These are phyloP conservation scores for Phataginus tricuspis DNA, from an alignment of 2,797 vertebrate species.

Conservation along the genomic window DNA sequence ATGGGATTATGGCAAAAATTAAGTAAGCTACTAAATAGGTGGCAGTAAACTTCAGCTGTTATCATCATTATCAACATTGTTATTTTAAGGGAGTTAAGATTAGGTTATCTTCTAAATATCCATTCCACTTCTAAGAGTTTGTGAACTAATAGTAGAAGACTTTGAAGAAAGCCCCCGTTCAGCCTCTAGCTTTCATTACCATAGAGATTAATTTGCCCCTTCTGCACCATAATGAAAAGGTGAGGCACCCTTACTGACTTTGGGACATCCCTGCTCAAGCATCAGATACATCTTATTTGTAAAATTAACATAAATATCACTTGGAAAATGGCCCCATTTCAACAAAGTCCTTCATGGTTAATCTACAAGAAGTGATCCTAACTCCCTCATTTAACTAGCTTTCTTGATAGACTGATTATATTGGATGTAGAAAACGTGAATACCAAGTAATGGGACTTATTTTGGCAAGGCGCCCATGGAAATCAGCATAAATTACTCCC, in stretches of 20 bases:
- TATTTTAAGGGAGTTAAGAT: not conserved
- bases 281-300: constrained; percentile 39
- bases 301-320: constrained; percentile 17
- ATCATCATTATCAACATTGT: not conserved
- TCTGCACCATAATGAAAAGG: not conserved
- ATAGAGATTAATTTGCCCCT: not conserved
- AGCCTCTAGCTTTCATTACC: not conserved
- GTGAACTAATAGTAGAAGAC: not conserved
- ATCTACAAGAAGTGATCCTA: constrained; percentile 15
- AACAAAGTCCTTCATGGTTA: constrained; percentile 45
- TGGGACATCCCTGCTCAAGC: not conserved
- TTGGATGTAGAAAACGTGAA: constrained; percentile 54
- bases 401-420: constrained; percentile 52
- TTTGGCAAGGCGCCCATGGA: constrained; percentile 43
- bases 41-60: not conserved
- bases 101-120: not conserved
- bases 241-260: not conserved
- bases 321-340: constrained; percentile 1
- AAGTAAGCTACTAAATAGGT: not conserved
- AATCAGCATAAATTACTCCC: constrained; percentile 65
- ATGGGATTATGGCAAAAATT: not conserved
- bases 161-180: not conserved
- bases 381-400: constrained; percentile 46
- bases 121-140: not conserved
- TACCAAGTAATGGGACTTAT: constrained; percentile 55